These are phyloP conservation scores for Bombus vancouverensis DNA, from an alignment of 1,140 invertebrate genomes.

Conservation along the genomic window DNA sequence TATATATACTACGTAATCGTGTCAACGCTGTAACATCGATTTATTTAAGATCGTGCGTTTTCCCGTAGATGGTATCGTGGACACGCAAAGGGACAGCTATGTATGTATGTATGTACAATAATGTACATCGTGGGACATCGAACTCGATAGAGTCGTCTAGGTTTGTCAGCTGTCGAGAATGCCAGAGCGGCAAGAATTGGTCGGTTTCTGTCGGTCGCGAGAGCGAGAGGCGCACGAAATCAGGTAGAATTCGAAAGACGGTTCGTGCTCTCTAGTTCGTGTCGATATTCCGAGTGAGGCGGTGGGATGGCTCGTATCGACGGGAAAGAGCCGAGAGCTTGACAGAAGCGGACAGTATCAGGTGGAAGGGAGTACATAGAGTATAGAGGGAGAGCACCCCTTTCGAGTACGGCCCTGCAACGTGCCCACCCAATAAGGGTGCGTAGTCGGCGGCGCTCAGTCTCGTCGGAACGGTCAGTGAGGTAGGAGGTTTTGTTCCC, in stretches of 20 bases:
- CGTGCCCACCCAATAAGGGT: conserved; percentile 53
- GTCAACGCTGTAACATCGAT: too few relatives aligned
- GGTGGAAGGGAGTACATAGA: not conserved
- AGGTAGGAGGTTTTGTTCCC: not conserved
- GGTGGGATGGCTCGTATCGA: conserved; percentile 27
- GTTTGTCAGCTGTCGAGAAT: not conserved
- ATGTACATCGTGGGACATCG: not conserved
- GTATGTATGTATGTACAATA: too few relatives aligned
- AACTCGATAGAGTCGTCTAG: not conserved
- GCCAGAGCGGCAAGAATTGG: not conserved
- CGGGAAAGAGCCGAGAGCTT: conserved; percentile 1
- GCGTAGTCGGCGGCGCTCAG: conserved; percentile 64
- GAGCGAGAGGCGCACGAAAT: not conserved
- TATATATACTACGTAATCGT: not conserved
- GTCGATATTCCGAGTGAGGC: conserved; percentile 19
- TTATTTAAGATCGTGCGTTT: too few relatives aligned
- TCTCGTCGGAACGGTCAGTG: conserved; percentile 61
- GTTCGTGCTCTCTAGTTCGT: not conserved
- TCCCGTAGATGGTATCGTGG: too few relatives aligned
- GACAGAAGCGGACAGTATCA: too few relatives aligned
- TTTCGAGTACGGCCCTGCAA: conserved; percentile 60
- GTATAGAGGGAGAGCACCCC: conserved; percentile 19
- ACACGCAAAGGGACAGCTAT: too few relatives aligned
- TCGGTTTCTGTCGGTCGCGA: not conserved
- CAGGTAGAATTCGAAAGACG: not conserved